These are phyloP conservation scores for Procambarus clarkii DNA, from an alignment of 1,140 invertebrate genomes.

Conservation along the genomic window DNA sequence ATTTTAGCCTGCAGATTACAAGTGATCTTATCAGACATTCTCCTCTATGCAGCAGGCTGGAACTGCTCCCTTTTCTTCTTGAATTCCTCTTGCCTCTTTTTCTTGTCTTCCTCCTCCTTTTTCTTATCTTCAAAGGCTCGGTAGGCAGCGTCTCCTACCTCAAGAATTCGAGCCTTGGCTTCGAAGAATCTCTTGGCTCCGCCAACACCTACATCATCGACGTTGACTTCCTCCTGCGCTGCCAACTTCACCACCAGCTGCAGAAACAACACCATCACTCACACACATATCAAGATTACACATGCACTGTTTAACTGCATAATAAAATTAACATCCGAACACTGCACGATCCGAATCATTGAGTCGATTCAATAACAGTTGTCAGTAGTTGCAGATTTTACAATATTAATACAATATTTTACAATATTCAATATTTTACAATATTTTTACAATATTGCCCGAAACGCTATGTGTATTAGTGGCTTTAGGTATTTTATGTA, in stretches of 20 bases:
- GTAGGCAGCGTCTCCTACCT: slow-evolving; percentile 71
- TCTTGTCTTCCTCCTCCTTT: slow-evolving; percentile 69
- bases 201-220: slow-evolving; percentile 91
- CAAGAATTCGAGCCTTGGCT: slow-evolving; percentile 81
- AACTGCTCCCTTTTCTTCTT: slow-evolving; percentile 72
- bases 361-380: no score
- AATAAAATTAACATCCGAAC: no score
- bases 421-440: no score
- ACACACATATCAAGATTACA: not conserved
- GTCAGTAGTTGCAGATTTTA: no score
- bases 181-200: slow-evolving; percentile 94
- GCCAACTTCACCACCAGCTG: slow-evolving; percentile 79
- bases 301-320: not conserved
- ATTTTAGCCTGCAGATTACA: not conserved
- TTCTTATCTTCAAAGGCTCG: slow-evolving; percentile 72
- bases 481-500: no score
- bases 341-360: no score
- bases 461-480: no score
- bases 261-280: not conserved
- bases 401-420: no score
- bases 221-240: slow-evolving; percentile 89
- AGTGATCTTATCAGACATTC: not conserved
- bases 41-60: slow-evolving; percentile 55
- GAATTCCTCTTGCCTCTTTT: slow-evolving; percentile 71
- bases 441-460: no score